Percentiles rank a stretch among this genome's conserved stretches.
These are phyloP conservation scores for Takifugu ocellatus DNA, from an alignment of 2,797 vertebrate genomes.

Conservation along the genomic window DNA sequence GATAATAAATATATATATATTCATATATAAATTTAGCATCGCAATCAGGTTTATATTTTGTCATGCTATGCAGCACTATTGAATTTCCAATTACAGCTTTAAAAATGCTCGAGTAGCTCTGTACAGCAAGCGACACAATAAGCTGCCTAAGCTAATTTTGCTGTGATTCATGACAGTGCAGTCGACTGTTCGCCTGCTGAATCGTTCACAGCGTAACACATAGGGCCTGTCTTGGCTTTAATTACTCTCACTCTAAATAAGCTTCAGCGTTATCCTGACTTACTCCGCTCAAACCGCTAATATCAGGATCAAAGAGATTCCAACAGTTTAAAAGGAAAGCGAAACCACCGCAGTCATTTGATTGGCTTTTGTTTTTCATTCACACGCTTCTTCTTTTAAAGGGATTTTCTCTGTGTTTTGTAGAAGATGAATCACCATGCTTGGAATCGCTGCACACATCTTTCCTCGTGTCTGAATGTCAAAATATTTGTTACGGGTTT, in stretches of 20 bases:
- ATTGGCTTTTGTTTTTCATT: constrained; percentile 41
- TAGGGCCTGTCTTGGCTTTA: constrained; percentile 53
- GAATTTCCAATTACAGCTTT: constrained; percentile 68
- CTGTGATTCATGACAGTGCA: constrained; percentile 67
- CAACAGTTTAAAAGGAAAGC: constrained; percentile 17
- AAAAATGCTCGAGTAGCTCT: constrained; percentile 60
- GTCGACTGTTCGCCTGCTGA: constrained; percentile 42
- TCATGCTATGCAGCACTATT: constrained; percentile 54
- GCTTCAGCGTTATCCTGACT: constrained; percentile 45
- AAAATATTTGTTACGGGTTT: constrained; percentile 79
- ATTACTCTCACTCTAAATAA: constrained; percentile 61
- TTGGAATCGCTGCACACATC: constrained; percentile 53
- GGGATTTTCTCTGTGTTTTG: constrained; percentile 31
- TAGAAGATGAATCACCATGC: constrained; percentile 48
- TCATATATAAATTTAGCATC: constrained; percentile 44
- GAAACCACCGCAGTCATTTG: constrained; percentile 28
- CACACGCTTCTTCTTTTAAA: constrained; percentile 26
- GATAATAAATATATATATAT: background rate
- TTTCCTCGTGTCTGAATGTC: constrained; percentile 68
- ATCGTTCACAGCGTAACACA: constrained; percentile 51
- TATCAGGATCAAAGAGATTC: constrained; percentile 56
- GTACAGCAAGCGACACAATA: constrained; percentile 69
- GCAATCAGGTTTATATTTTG: constrained; percentile 74
- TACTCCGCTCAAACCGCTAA: constrained; percentile 50
- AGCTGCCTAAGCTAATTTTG: constrained; percentile 67